These are phyloP conservation scores for Dynastes maya DNA, from an alignment of 2,888 invertebrate species.

Conservation along the genomic window DNA sequence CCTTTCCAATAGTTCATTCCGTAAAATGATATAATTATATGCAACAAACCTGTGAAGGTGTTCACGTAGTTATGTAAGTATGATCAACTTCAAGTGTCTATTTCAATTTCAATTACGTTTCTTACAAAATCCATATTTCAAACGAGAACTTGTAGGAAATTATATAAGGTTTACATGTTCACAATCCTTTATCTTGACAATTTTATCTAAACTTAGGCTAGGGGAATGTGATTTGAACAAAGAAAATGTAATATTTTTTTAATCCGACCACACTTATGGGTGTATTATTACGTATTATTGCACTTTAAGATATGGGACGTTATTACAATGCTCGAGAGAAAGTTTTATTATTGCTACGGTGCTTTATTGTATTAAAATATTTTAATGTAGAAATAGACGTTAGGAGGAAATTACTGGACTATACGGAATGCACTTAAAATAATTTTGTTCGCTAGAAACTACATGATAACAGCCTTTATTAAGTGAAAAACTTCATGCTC, in stretches of 20 bases:
- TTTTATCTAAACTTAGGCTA: conserved; percentile 6
- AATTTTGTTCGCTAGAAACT: neutral
- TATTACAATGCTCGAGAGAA: conserved; percentile 12
- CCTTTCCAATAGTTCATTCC: no score
- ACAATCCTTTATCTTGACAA: conserved; percentile 4
- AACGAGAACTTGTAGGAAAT: conserved; percentile 2
- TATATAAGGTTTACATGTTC: neutral
- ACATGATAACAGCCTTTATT: conserved; percentile 15
- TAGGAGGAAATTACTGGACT: neutral
- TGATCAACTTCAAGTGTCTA: neutral
- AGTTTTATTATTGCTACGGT: conserved; percentile 29
- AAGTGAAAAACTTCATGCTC: conserved; percentile 5
- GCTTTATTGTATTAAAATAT: conserved; percentile 22
- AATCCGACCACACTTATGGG: neutral
- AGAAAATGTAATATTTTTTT: conserved; percentile 12
- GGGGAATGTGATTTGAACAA: conserved; percentile 11
- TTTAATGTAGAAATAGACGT: conserved; percentile 14
- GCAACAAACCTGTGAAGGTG: no score
- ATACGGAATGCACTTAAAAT: conserved; percentile 24
- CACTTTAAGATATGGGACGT: conserved; percentile 23
- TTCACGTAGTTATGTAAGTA: no score
- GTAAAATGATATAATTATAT: no score
- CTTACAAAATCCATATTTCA: neutral
- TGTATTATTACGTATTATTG: conserved; percentile 19
- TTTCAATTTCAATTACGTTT: neutral